Evolutionary conservation across 2,113 vertebrate species (phyloP).

Genomic region (Crocuta crocuta): DNA sequence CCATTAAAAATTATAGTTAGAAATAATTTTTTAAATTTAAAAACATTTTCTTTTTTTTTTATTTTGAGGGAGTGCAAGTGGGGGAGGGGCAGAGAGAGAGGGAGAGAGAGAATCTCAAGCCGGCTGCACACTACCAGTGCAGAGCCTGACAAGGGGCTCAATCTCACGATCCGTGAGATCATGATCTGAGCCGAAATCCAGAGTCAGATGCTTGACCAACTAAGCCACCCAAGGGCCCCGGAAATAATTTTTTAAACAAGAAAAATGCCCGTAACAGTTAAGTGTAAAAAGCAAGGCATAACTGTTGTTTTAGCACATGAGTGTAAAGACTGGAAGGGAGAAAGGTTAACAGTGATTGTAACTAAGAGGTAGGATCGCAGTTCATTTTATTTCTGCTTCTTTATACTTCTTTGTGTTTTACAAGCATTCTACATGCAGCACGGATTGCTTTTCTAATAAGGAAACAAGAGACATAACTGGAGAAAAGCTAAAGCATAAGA

Average conservation of each 20-base stretch:
- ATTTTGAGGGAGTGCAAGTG: too few species aligned
- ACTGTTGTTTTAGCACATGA: neutral
- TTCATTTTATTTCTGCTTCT: slow-evolving; percentile 40
- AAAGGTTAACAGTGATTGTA: neutral
- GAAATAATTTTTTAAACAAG: neutral
- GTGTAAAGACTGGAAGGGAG: neutral
- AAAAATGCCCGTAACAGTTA: slow-evolving; percentile 14
- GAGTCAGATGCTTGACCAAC: too few species aligned
- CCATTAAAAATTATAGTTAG: neutral
- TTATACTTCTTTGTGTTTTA: slow-evolving; percentile 15
- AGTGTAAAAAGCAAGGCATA: neutral
- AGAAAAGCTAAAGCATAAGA: slow-evolving; percentile 24
- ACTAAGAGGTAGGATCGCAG: neutral
- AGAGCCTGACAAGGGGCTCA: too few species aligned
- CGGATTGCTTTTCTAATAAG: slow-evolving; percentile 22
- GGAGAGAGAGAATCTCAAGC: too few species aligned
- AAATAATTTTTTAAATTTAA: neutral
- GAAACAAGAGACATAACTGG: neutral
- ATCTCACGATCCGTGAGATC: too few species aligned
- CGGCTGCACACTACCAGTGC: too few species aligned
- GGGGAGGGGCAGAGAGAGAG: too few species aligned
- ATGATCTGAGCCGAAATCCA: too few species aligned
- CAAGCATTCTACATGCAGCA: neutral
- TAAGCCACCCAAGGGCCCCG: too few species aligned
- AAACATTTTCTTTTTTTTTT: too few species aligned